Evolutionary conservation across 2,888 invertebrate species (phyloP).

Genomic region (Isoperla grammatica): DNA sequence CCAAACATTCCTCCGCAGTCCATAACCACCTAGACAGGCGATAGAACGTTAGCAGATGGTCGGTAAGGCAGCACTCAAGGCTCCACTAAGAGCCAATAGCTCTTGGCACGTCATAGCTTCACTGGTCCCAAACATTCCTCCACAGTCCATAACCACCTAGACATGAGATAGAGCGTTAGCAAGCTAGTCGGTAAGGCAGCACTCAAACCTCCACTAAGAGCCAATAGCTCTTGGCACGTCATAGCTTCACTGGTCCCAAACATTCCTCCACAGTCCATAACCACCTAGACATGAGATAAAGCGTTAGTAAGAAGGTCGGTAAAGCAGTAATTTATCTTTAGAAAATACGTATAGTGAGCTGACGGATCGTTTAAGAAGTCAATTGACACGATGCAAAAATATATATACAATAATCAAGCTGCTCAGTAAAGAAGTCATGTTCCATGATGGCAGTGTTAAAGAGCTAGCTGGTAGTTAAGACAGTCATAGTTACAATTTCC

Average conservation of each 20-base stretch:
- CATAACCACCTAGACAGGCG: slow-evolving; percentile 56
- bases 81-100: slow-evolving; percentile 84
- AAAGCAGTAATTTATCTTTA: too few relatives aligned
- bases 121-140: slow-evolving; percentile 42
- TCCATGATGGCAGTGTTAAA: too few relatives aligned
- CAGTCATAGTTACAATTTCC: too few relatives aligned
- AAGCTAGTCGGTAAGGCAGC: not conserved
- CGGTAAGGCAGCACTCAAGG: slow-evolving; percentile 87
- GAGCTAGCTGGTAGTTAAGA: too few relatives aligned
- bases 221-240: slow-evolving; percentile 86
- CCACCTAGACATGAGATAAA: slow-evolving; percentile 37
- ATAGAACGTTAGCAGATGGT: slow-evolving; percentile 82
- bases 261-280: slow-evolving; percentile 42
- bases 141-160: slow-evolving; percentile 46
- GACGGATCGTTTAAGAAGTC: too few relatives aligned
- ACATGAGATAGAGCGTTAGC: slow-evolving; percentile 12
- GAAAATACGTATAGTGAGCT: too few relatives aligned
- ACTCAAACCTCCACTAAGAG: slow-evolving; percentile 81
- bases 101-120: slow-evolving; percentile 81
- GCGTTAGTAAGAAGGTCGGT: not conserved
- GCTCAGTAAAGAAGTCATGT: too few relatives aligned
- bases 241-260: slow-evolving; percentile 54
- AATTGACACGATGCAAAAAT: too few relatives aligned
- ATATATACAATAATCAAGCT: too few relatives aligned
- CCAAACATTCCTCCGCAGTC: slow-evolving; percentile 41